Base-by-base conservation (phyloP, 2,797 vertebrate genomes). In the Sebastes oblongus region DNA sequence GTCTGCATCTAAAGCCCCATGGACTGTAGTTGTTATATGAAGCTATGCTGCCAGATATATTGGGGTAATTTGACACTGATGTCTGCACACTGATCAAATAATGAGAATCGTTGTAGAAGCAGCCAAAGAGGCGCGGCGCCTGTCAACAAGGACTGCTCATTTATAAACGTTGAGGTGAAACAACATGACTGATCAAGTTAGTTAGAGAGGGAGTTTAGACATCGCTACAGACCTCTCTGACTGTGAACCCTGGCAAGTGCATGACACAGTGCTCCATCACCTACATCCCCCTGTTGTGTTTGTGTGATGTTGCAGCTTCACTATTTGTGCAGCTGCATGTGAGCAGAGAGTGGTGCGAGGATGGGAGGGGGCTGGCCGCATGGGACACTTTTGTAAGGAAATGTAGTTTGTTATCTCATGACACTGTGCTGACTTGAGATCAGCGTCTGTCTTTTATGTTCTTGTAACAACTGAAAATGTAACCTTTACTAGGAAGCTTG, bases 321-420 rank as follows among this genome's bases (percentile, higher is more conserved):
- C 73, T 94, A 84, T 95, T 95, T 93, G 90, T 88, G 78, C 93
- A 95, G 94, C 93, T 95, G 94, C 76, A 58, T 88, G 64, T 71
- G 79, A 92, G 85, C 80, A 76, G 74, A 86, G 85, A 76, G 65
- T 20, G 34, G 61, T 67, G 90, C 75, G 90, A 76, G 84, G 80
- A 70, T 77, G 80, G 73, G 81, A 55, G 77, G 75, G 75, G 77
- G 86, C 67, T 22, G 71, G 83, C 79, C 80, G 75, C 83, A 59
- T 77, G 78, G 60, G 84, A 83, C 81, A 84, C 72, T 87, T 89
- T 88, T 86, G 61, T 79, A 88, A 87, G 88, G 82, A 92, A 91
- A 81, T 81, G 72, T 70, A 79, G 75, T 78, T 68, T 65, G 59
- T 78, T 75, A 70, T 86, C 77, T 83, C 64, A 80, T 77, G 87